phyloP scores from a whole-genome alignment of 2,888 invertebrate species.

The Barypeithes pellucidus region DNA sequence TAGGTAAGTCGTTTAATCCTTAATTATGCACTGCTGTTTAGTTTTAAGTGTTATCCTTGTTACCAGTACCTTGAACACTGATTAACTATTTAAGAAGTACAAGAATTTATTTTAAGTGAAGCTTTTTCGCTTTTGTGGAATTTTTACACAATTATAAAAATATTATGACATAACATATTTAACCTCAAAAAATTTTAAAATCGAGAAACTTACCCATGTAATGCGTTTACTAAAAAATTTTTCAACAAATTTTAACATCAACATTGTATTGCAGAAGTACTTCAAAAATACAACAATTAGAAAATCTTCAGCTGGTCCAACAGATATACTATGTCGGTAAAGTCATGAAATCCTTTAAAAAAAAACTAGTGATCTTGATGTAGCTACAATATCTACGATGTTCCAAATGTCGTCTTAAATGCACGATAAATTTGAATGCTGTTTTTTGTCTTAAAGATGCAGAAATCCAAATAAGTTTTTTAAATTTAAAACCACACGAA shows the following conservation, averaged over 20 bases:
- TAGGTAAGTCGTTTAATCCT: too few species aligned
- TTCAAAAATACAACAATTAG: conserved; percentile 10
- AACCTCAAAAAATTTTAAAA: conserved; percentile 36
- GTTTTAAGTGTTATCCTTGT: too few species aligned
- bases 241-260: conserved; percentile 61
- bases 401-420: not conserved
- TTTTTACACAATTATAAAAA: not conserved
- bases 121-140: too few species aligned
- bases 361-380: not conserved
- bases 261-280: conserved; percentile 64
- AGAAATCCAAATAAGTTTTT: too few species aligned
- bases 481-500: too few species aligned
- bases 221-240: conserved; percentile 61
- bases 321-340: conserved; percentile 17
- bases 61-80: too few species aligned
- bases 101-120: too few species aligned
- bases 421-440: not conserved
- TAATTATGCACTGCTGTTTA: too few species aligned
- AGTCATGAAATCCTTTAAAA: conserved; percentile 31
- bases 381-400: not conserved
- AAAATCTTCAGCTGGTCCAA: not conserved
- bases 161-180: conserved; percentile 18
- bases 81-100: too few species aligned
- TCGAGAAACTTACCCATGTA: conserved; percentile 61
- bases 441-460: too few species aligned